A percentile compares a stretch with the other conserved stretches of the same genome.
Conservation (phyloP, 1,140 invertebrate genomes). For the Bilobella aurantiaca region DNA sequence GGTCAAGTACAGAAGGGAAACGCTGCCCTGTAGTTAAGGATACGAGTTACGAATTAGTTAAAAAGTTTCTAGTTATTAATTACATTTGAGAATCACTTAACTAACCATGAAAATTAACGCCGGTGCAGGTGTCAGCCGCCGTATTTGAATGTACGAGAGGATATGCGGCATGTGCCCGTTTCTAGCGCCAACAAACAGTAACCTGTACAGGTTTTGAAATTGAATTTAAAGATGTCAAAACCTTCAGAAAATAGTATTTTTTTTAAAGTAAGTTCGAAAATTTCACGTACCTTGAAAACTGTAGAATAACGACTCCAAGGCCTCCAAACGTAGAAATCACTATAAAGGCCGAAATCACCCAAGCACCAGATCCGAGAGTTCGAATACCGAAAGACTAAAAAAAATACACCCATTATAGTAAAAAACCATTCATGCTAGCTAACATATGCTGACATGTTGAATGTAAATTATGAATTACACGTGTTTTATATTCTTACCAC, state of each 20-base stretch:
- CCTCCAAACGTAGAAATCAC: slow-evolving; percentile 79
- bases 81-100: slow-evolving; percentile 36
- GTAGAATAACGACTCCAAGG: slow-evolving; percentile 77
- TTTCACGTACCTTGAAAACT: slow-evolving; percentile 54
- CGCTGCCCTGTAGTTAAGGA: slow-evolving; percentile 39
- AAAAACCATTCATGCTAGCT: slow-evolving; percentile 1
- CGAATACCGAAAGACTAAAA: slow-evolving; percentile 67
- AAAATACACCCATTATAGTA: slow-evolving; percentile 33
- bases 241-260: background rate
- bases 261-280: slow-evolving; percentile 57
- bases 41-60: background rate
- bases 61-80: background rate
- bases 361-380: slow-evolving; percentile 63
- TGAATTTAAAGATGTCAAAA: background rate
- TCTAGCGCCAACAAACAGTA: slow-evolving; percentile 85
- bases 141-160: slow-evolving; percentile 75
- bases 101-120: slow-evolving; percentile 78
- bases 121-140: slow-evolving; percentile 72
- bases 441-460: too few species aligned
- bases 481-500: slow-evolving; percentile 51
- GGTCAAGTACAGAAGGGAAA: slow-evolving; percentile 73
- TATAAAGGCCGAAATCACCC: slow-evolving; percentile 78
- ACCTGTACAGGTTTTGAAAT: too few species aligned
- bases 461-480: too few species aligned
- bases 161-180: slow-evolving; percentile 78